A percentile compares a stretch with the other conserved stretches of the same genome.
These are phyloP conservation scores for Chiloscyllium punctatum DNA, from an alignment of 2,797 vertebrate species.

Conservation along the genomic window DNA sequence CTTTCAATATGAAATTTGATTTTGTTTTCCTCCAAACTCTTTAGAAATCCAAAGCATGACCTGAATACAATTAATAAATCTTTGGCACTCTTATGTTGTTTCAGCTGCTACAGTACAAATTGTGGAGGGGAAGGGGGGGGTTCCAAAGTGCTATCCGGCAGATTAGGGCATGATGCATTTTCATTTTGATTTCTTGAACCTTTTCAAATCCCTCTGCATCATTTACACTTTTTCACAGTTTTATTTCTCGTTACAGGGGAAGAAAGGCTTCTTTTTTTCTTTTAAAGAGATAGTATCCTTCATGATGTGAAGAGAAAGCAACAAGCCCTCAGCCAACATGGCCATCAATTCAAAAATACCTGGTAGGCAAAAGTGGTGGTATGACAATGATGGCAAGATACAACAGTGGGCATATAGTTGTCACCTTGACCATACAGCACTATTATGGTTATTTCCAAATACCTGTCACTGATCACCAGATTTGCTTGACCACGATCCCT, in stretches of 20 bases:
- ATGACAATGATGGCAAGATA: neutral
- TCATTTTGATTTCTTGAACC: slow-evolving; percentile 47
- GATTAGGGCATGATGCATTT: slow-evolving; percentile 55
- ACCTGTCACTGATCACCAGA: slow-evolving; percentile 18
- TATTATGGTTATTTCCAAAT: neutral
- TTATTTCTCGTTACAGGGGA: slow-evolving; percentile 60
- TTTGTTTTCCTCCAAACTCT: slow-evolving; percentile 44
- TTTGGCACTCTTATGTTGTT: slow-evolving; percentile 79
- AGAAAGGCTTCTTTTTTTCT: slow-evolving; percentile 44
- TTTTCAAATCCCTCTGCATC: slow-evolving; percentile 51
- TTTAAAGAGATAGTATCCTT: slow-evolving; percentile 40
- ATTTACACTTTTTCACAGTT: slow-evolving; percentile 62
- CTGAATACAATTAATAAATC: slow-evolving; percentile 62
- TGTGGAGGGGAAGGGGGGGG: slow-evolving; percentile 42
- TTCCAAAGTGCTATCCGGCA: slow-evolving; percentile 46
- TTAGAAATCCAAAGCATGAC: slow-evolving; percentile 60
- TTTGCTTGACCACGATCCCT: slow-evolving; percentile 43
- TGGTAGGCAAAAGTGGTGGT: slow-evolving; percentile 4
- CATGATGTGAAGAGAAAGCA: slow-evolving; percentile 36
- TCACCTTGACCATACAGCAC: neutral
- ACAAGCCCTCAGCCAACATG: slow-evolving; percentile 34
- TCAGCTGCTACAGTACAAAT: slow-evolving; percentile 56
- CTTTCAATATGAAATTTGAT: slow-evolving; percentile 47
- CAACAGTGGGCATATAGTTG: neutral
- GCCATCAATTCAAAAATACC: slow-evolving; percentile 24